These are phyloP conservation scores for Drosophila cyrtoloma DNA, from an alignment of 2,888 invertebrate genomes.

Conservation along the genomic window DNA sequence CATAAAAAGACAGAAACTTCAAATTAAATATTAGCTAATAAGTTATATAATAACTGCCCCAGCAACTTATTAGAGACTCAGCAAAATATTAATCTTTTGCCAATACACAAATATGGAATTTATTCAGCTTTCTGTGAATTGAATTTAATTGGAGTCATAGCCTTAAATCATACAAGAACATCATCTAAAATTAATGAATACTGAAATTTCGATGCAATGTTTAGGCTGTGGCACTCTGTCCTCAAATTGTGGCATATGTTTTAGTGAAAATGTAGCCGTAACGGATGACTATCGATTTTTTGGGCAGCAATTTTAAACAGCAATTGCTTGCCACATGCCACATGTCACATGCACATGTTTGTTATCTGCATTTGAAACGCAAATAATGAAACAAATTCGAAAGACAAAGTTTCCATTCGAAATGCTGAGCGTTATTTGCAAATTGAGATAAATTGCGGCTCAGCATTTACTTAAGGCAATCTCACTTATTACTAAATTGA, in stretches of 20 bases:
- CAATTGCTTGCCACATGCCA: slow-evolving; percentile 15
- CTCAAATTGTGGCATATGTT: slow-evolving; percentile 69
- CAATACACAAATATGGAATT: not conserved
- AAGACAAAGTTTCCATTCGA: slow-evolving; percentile 34
- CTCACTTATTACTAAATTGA: slow-evolving; percentile 74
- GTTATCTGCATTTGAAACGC: slow-evolving; percentile 14
- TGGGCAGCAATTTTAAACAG: slow-evolving; percentile 26
- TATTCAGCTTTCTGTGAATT: not conserved
- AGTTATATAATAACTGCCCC: not conserved
- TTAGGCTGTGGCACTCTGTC: not conserved
- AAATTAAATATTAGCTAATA: not conserved
- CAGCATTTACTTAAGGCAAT: slow-evolving; percentile 69
- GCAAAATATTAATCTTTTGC: not conserved
- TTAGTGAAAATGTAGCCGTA: slow-evolving; percentile 34
- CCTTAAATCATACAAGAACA: not conserved
- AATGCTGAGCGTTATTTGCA: slow-evolving; percentile 56
- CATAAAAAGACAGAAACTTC: not conserved
- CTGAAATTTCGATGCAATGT: not conserved
- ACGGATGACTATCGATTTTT: slow-evolving; percentile 65
- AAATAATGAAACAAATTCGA: slow-evolving; percentile 31
- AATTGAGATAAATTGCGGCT: slow-evolving; percentile 69
- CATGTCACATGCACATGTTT: not conserved
- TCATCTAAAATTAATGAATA: no score
- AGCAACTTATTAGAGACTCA: not conserved
- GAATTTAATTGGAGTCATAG: not conserved